Conservation (phyloP, 2,797 vertebrate species). For the Babyrousa celebensis region DNA sequence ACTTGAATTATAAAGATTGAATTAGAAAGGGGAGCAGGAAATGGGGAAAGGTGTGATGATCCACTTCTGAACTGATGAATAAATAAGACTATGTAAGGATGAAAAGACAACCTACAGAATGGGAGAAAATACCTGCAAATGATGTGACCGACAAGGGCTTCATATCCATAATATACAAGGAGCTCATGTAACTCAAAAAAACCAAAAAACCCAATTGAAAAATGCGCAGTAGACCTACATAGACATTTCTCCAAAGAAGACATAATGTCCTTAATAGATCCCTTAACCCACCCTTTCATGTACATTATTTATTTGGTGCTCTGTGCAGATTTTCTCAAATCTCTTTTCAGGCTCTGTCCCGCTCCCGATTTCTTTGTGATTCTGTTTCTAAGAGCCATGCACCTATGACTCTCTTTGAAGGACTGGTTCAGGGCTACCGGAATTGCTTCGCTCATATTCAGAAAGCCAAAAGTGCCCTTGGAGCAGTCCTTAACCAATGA, state of each 20-base stretch:
- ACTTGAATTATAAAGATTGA: neutral
- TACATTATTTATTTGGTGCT: neutral
- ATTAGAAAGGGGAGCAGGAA: neutral
- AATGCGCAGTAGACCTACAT: no score
- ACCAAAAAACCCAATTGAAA: no score
- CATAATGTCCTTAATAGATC: no score
- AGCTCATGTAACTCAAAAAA: no score
- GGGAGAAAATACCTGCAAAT: no score
- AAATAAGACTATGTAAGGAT: neutral
- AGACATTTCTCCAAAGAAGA: no score
- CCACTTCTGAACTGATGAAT: neutral
- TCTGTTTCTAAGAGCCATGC: neutral
- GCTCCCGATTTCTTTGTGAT: neutral
- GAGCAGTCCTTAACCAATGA: neutral
- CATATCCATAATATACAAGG: no score
- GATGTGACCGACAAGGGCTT: no score
- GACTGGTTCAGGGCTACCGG: neutral
- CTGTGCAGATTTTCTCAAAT: neutral
- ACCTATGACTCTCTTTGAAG: neutral
- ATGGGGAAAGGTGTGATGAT: neutral
- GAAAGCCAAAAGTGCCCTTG: neutral
- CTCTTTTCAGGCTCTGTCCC: neutral
- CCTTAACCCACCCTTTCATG: neutral
- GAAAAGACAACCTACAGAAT: neutral
- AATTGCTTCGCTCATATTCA: neutral